phyloP scores from a whole-genome alignment of 2,888 invertebrate species.

The Brenthis ino region DNA sequence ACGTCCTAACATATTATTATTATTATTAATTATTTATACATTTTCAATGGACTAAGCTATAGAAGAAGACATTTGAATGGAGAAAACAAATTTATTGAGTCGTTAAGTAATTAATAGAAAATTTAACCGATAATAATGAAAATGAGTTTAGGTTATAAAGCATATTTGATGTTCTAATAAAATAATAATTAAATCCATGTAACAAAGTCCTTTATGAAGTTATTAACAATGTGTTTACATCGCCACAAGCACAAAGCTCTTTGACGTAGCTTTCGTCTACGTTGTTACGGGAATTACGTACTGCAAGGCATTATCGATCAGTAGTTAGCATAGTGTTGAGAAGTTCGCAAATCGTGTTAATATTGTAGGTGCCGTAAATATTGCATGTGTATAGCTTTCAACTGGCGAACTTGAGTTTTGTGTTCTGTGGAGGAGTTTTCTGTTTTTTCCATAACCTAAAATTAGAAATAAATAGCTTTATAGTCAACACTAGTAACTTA shows the following conservation, averaged over 20 bases:
- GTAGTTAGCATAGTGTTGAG: conserved; percentile 22
- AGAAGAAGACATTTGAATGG: too few relatives aligned
- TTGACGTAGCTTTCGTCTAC: conserved; percentile 29
- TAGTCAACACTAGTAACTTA: too few relatives aligned
- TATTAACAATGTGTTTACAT: conserved; percentile 11
- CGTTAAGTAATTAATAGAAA: too few relatives aligned
- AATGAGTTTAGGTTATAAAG: too few relatives aligned
- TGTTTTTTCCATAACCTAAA: too few relatives aligned
- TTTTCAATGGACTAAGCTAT: too few relatives aligned
- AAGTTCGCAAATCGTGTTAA: conserved; percentile 18
- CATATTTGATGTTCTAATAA: too few relatives aligned
- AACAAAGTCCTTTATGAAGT: background rate
- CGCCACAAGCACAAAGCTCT: conserved; percentile 25
- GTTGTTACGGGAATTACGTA: conserved; percentile 38
- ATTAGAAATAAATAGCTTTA: too few relatives aligned
- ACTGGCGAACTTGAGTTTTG: background rate
- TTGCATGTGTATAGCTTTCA: background rate
- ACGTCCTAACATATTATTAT: too few relatives aligned
- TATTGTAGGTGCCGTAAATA: conserved; percentile 11
- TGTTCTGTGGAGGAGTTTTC: background rate
- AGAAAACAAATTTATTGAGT: too few relatives aligned
- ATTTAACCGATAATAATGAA: too few relatives aligned
- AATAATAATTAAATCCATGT: background rate
- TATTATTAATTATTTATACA: too few relatives aligned
- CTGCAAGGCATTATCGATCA: conserved; percentile 33